Evolutionary conservation across 2,888 invertebrate species (phyloP), one percentile per base, ranked within the genome.

Genomic region (Drosophila birchii): DNA sequence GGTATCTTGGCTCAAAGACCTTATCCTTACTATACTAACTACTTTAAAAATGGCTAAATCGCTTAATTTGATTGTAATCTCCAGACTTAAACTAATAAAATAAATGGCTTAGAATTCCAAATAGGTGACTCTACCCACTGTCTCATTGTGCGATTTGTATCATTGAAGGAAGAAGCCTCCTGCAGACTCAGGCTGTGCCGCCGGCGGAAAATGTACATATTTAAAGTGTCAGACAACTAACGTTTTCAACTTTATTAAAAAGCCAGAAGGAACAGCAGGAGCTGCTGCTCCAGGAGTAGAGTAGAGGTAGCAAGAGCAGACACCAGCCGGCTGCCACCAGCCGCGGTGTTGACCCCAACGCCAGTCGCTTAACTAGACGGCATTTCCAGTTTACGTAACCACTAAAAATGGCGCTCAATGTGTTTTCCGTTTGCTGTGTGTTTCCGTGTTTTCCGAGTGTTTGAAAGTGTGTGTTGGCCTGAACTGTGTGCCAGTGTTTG

Each of bases 311-410:
- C 43, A 20, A 26, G 2, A 54, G 67, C 57, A 59, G 62, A 69
- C 29, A 36, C 39, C 62, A 61, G 36, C 72, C 56, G 41, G 55
- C 39, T 54, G 45, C 8, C 51, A 14, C 20, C 14, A 11, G 29
- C 32, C 1, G 23, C 44, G 44, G 32, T 51, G 53, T 61, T 76
- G 69, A 67, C 73, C 76, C 72, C 56, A 29, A 26, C 16, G 29
- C 38, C 41, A 18, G 39, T 38, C 41, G 56, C 44, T 56, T 67
- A 75, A 66, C 56, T 75, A 74, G 76, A 56, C 70, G 44, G 74
- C 54, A 73, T 44, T 77, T 73, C 69, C 76, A 81, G 88, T 84
- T 84, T 84, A 84, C 82, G 80, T 87, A 84, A 88, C 89, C 81
- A 78, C 74, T 70, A 72, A 77, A 81, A 76, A 60, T 69, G 76